Evolutionary conservation across 2,113 vertebrate species (phyloP).

Genomic region (Columbina picui): DNA sequence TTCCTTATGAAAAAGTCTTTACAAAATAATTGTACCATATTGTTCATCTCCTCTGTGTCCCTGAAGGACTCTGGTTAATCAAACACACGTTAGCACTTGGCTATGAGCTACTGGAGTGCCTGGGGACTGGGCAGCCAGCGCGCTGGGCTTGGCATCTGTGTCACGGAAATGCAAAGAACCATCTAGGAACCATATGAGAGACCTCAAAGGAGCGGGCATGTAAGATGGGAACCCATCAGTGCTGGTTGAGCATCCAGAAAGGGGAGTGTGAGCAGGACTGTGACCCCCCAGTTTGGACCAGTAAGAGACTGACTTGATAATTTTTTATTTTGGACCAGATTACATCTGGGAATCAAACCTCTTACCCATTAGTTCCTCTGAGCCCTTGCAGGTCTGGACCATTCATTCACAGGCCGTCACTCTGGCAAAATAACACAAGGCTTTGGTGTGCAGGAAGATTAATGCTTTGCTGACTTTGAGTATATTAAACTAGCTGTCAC

Average conservation of each 20-base stretch:
- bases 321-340: neutral
- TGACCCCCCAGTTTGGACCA: neutral
- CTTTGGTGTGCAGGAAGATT: neutral
- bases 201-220: neutral
- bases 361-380: neutral
- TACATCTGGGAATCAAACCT: neutral
- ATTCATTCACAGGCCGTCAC: neutral
- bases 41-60: neutral
- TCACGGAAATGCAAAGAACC: neutral
- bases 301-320: neutral
- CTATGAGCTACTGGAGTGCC: too few relatives aligned
- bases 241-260: neutral
- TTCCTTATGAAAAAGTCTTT: neutral
- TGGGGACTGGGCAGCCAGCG: neutral
- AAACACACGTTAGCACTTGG: neutral
- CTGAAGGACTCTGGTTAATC: neutral
- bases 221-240: neutral
- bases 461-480: neutral
- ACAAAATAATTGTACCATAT: neutral
- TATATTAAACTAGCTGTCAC: neutral
- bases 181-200: neutral
- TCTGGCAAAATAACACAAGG: neutral
- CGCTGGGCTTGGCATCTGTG: neutral
- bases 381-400: neutral
- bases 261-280: accelerated